Base-by-base conservation (phyloP, 2,113 vertebrate genomes). In the Hippocampus abdominalis region DNA sequence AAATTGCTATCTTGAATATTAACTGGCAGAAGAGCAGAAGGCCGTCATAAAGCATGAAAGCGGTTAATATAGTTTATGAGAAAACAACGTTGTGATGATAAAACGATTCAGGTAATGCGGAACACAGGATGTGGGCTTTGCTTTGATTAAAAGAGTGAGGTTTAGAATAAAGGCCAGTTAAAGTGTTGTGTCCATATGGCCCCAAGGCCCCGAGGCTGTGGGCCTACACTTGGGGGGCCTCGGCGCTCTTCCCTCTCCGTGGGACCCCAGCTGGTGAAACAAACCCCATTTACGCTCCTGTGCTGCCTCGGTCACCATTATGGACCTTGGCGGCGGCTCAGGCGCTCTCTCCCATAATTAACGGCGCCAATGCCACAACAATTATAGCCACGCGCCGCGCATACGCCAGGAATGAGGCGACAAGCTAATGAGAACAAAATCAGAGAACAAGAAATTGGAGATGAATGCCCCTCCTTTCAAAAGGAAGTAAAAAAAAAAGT, bases 321-420 rank as follows among this genome's bases (percentile, higher is more conserved):
- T 96, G 94, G 95, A 95, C 95, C 93, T 96, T 97, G 96, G 96
- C 96, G 94, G 92, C 91, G 94, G 94, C 95, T 97, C 95, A 97
- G 96, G 94, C 94, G 95, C 96, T 95, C 96, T 95, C 94, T 94
- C 93, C 95, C 94, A 94, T 98, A 98, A 98, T 98, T 98, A 98
- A 98, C 95, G 94, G 94, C 94, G 92, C 94, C 94, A 89, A 95
- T 94, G 94, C 93, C 92, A 93, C 95, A 94, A 96, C 95, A 95
- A 96, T 96, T 98, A 97, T 92, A 95, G 93, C 94, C 93, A 90
- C 75, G 89, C 78, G 72, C 92, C 88, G 91, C 93, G 93, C 88
- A 93, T 94, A 93, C 94, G 91, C 91, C 91, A 92, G 94, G 94
- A 96, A 94, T 96, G 93, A 95, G 94, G 94, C 92, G 93, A 83